Evolutionary conservation across 2,113 vertebrate genomes (phyloP).

Genomic region (Pimephales promelas): DNA sequence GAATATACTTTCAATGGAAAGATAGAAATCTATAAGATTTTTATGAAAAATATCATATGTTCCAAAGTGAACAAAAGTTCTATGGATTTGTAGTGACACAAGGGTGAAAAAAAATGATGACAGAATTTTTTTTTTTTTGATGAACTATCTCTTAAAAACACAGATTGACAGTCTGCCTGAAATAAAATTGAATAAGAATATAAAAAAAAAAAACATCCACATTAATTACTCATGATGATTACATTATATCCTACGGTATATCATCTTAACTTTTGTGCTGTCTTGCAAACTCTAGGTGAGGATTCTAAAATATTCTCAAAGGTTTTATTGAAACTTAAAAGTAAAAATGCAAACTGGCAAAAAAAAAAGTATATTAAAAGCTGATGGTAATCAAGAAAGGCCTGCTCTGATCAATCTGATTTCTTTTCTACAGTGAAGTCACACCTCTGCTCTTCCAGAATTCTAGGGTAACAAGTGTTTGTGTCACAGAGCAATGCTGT

Average conservation of each 20-base stretch:
- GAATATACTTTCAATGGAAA: no score
- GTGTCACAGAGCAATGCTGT: constrained; percentile 20
- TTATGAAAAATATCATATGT: no score
- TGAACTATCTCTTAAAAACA: no score
- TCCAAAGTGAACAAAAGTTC: no score
- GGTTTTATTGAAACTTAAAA: neutral
- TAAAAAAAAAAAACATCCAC: no score
- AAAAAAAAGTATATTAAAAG: neutral
- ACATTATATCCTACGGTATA: neutral
- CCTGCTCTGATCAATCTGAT: neutral
- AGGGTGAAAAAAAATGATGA: no score
- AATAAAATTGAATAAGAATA: no score
- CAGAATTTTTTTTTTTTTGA: no score
- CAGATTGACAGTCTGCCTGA: no score
- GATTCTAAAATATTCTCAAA: neutral
- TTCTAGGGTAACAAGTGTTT: constrained; percentile 13
- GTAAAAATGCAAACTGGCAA: neutral
- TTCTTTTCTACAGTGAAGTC: neutral
- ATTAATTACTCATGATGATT: no score
- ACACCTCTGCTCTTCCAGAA: neutral
- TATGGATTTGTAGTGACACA: no score
- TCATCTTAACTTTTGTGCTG: neutral
- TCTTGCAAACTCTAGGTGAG: neutral
- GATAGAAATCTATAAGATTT: no score
- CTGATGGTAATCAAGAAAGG: neutral